These are phyloP conservation scores for Sphaerophoria taeniata DNA, from an alignment of 2,888 invertebrate species.

Conservation along the genomic window DNA sequence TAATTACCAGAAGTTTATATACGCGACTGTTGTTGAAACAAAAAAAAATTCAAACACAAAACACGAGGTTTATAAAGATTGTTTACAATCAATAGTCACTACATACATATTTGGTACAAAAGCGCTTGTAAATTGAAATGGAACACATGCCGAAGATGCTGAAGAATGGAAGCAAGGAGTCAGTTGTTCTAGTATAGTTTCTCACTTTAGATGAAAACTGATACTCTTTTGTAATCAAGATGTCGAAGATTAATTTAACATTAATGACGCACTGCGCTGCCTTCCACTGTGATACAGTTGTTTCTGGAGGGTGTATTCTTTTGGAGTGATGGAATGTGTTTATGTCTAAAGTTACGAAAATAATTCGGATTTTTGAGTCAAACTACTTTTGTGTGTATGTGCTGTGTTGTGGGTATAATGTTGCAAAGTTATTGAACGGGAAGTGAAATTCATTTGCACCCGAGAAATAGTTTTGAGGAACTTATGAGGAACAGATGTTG, in stretches of 20 bases:
- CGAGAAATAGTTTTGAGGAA: too few species aligned
- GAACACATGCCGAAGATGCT: slow-evolving; percentile 15
- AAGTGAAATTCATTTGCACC: too few species aligned
- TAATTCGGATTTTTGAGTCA: slow-evolving; percentile 8
- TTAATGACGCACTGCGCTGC: neutral
- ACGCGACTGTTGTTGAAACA: neutral
- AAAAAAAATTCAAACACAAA: slow-evolving; percentile 1
- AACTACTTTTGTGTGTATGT: neutral
- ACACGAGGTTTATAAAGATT: slow-evolving; percentile 35
- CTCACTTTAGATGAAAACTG: slow-evolving; percentile 60
- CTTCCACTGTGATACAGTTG: slow-evolving; percentile 48
- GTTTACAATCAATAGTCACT: slow-evolving; percentile 8
- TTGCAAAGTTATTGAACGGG: neutral
- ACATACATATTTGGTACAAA: too few species aligned
- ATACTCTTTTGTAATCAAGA: slow-evolving; percentile 68
- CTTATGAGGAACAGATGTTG: too few species aligned
- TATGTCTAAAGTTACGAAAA: slow-evolving; percentile 23
- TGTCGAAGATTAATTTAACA: slow-evolving; percentile 65
- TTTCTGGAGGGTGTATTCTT: slow-evolving; percentile 30
- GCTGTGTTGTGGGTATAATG: neutral
- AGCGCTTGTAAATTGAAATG: slow-evolving; percentile 18
- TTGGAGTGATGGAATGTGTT: slow-evolving; percentile 6
- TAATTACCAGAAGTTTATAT: slow-evolving; percentile 31
- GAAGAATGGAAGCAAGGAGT: neutral
- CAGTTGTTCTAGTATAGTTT: slow-evolving; percentile 1